phyloP scores from a whole-genome alignment of 2,888 invertebrate genomes.

The Perithous albicinctus region DNA sequence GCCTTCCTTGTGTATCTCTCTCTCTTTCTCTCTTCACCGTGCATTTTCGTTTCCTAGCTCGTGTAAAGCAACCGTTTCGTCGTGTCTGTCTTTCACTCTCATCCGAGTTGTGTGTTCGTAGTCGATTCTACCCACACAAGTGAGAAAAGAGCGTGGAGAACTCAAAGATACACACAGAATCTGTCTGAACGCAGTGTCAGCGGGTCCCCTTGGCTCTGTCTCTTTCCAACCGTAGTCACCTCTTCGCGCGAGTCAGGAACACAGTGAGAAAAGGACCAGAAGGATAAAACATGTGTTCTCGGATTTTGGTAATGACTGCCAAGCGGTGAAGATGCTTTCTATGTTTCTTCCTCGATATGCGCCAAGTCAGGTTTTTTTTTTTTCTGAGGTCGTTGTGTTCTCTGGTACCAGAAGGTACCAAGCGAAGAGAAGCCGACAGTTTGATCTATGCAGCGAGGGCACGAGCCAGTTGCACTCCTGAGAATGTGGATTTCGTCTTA shows the following conservation, averaged over 20 bases:
- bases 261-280: not conserved
- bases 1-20: no score
- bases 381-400: constrained; percentile 1
- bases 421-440: not conserved
- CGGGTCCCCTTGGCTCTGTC: not conserved
- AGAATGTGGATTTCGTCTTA: constrained; percentile 59
- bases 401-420: not conserved
- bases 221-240: not conserved
- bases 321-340: constrained; percentile 16
- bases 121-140: constrained; percentile 43
- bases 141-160: not conserved
- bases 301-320: constrained; percentile 54
- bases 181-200: constrained; percentile 26
- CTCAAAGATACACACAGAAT: constrained; percentile 4
- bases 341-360: not conserved
- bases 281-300: constrained; percentile 59
- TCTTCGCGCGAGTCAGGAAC: constrained; percentile 15
- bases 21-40: constrained; percentile 25
- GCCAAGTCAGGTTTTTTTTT: not conserved
- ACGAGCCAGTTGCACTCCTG: constrained; percentile 61
- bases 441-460: constrained; percentile 40
- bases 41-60: constrained; percentile 12
- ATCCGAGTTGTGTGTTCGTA: constrained; percentile 30
- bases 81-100: constrained; percentile 51
- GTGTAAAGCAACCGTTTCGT: constrained; percentile 32